Base-by-base conservation (phyloP, 2,113 vertebrate species). In the Oostethus manadensis region DNA sequence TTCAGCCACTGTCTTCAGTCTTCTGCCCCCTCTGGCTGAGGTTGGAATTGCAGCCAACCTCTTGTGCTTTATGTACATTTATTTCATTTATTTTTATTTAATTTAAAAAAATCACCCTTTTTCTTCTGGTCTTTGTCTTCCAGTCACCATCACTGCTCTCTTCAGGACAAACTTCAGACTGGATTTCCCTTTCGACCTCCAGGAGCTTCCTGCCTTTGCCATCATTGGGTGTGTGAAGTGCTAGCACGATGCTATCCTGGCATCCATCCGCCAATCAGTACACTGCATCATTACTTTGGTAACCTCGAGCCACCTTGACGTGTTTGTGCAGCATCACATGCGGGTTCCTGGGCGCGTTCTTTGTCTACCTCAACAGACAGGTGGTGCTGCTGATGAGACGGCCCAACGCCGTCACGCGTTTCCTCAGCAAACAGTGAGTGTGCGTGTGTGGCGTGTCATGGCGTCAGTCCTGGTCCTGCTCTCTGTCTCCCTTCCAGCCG, bases 81-180 rank as follows among this genome's bases (percentile, higher is more conserved):
- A 29, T 29, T 29, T 29, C 26, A 29, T 29, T 29, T 6, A 29
- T 6, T 3, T 6, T n/a, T n/a, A n/a, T n/a, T n/a, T n/a, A n/a
- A n/a, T n/a, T n/a, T n/a, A n/a, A n/a, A n/a, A n/a, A n/a, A n/a
- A n/a, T n/a, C n/a, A n/a, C n/a, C n/a, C n/a, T n/a, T 26, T 3
- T 26, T 10, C 22, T 2, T 15, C 16, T 45, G 1, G 1, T 43
- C 23, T 7, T 51, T 9, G 6, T 44, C 60, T 42, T 61, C 21
- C 65, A 98, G 96, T 92, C 50, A 98, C 96, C 74, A 97, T 98
- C 86, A 98, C 94, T 4, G 96, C 96, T 70, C 89, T 98, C 51
- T 98, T 98, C 87, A 92, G 93, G 86, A 98, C 96, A 4, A 97
- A 95, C 46, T 98, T 98, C 29, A 92, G 95, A 2, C 94, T 96